Conservation (phyloP, 2,888 invertebrate genomes). For the Zygogramma bicolorata region DNA sequence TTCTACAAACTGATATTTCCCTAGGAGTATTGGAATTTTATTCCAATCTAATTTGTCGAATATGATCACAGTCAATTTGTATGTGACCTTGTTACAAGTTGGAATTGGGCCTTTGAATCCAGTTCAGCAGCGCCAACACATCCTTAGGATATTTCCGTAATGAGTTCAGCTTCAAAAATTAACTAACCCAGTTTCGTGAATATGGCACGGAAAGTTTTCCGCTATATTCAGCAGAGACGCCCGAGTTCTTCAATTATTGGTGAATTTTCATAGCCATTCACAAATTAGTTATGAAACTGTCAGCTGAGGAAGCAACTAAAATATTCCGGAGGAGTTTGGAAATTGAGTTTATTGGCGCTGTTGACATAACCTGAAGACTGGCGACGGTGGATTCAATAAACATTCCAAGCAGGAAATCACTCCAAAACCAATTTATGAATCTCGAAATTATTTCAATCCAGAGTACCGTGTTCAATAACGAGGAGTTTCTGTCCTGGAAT, state of each 20-base stretch:
- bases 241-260: background rate
- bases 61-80: background rate
- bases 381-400: background rate
- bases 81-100: background rate
- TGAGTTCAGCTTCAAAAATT: constrained; percentile 2
- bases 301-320: background rate
- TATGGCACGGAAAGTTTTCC: background rate
- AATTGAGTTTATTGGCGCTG: background rate
- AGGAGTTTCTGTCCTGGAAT: too few species aligned
- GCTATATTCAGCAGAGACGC: background rate
- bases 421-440: too few species aligned
- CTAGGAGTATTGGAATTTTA: too few species aligned
- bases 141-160: background rate
- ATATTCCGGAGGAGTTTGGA: background rate
- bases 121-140: background rate
- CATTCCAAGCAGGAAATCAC: background rate
- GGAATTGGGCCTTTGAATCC: background rate
- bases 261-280: background rate
- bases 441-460: too few species aligned
- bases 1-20: too few species aligned
- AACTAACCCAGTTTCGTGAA: background rate
- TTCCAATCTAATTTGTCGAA: too few species aligned
- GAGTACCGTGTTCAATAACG: too few species aligned
- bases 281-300: background rate
- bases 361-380: background rate